phyloP scores from a whole-genome alignment of 2,888 invertebrate genomes.

The Acanthosepion pharaonis region DNA sequence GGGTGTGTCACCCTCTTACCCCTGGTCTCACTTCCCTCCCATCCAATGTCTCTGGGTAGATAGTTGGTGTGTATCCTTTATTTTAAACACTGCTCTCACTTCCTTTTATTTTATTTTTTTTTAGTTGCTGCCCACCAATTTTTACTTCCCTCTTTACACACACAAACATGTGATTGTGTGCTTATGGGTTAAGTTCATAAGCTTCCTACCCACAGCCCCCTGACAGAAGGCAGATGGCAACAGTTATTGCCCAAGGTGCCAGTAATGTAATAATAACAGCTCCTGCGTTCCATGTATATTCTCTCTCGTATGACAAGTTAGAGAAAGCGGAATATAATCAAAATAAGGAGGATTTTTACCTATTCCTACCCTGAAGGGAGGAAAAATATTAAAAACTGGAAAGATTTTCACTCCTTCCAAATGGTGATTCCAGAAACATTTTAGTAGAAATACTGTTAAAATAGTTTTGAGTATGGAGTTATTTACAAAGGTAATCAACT shows the following conservation, averaged over 20 bases:
- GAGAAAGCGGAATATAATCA: background rate
- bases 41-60: background rate
- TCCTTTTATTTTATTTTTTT: background rate
- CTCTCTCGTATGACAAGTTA: background rate
- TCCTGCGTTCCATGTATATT: background rate
- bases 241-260: background rate
- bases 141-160: background rate
- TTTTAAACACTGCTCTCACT: background rate
- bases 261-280: background rate
- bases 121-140: background rate
- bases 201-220: background rate
- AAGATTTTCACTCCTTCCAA: background rate
- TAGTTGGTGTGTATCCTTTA: background rate
- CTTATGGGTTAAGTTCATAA: background rate
- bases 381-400: background rate
- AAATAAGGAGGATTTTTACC: background rate
- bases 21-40: background rate
- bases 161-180: constrained; percentile 9
- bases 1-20: background rate
- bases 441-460: background rate
- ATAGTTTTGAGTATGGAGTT: background rate
- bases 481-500: constrained; percentile 34
- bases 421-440: background rate
- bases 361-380: background rate
- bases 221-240: background rate